Base-by-base conservation (phyloP, 2,888 invertebrate species). In the Oscheius myriophilus region DNA sequence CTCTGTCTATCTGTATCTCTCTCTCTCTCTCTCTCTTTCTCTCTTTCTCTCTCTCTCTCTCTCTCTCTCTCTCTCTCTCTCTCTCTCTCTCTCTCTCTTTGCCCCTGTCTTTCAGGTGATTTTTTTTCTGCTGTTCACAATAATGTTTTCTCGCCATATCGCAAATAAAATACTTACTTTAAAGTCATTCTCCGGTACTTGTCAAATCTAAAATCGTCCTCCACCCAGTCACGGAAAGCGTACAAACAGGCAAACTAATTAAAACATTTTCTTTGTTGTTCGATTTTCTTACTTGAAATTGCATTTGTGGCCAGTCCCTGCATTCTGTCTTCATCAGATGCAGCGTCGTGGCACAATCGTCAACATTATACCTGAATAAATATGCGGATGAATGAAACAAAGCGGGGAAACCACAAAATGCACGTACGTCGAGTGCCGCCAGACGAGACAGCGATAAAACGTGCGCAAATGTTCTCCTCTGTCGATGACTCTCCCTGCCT, bases 191-290 rank as follows among this genome's bases (percentile, higher is more conserved):
- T 33, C 63, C 77, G 63, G 58, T 80, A 75, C 33, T 71, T 70
- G 57, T 79, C 78, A 53, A 78, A 77, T 21, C 59, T 69, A 67
- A 67, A 73, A 21, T 76, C 77, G 43, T 80, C 78, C 18, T 72
- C 58, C 14, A 80, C 69, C 46, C 72, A 53, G 0, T 77, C 71
- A 9, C 69, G 67, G 58, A 73, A 70, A 1, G 80, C 80, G 52
- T 80, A 80, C 1, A 75, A 71, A 62, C 77, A 77, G 1, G 79
- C 80, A 64, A 80, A 80, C 68, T 80, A 75, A n/a, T 41, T 33
- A 25, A 1, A 53, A 21, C 21, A 7, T 18, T 18, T 45, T 7
- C 12, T 43, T 6, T 25, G 2, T 21, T 25, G 2, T 12, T 2
- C 39, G 14, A 18, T 25, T 25, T 26, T 2, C 1, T 26, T 53